Evolutionary conservation across 1,140 invertebrate species (phyloP).

Genomic region (Caenorhabditis latens): DNA sequence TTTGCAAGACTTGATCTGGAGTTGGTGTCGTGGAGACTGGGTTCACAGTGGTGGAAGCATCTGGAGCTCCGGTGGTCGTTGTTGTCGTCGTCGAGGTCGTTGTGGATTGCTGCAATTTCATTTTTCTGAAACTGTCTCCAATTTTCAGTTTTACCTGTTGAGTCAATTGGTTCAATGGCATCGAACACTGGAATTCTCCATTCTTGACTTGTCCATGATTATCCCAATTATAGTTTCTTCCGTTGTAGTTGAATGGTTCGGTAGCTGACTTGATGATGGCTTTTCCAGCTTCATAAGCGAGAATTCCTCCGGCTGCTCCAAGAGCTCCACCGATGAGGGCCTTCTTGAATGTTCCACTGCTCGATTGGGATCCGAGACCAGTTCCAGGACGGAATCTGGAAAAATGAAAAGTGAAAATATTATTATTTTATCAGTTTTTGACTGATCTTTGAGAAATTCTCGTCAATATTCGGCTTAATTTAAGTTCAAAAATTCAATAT

Average conservation of each 20-base stretch:
- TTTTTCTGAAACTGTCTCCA: not conserved
- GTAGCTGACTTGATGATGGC: slow-evolving; percentile 54
- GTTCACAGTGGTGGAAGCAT: slow-evolving; percentile 17
- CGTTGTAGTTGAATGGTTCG: slow-evolving; percentile 56
- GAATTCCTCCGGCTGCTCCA: slow-evolving; percentile 60
- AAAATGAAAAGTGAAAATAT: not conserved
- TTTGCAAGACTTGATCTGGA: slow-evolving; percentile 52
- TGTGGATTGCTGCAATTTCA: slow-evolving; percentile 10
- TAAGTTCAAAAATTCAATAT: too few species aligned
- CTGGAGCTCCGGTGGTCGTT: slow-evolving; percentile 21
- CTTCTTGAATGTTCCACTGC: slow-evolving; percentile 52
- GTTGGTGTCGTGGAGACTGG: slow-evolving; percentile 61
- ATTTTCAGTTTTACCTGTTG: not conserved
- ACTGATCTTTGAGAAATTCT: too few species aligned
- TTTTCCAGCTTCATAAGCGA: slow-evolving; percentile 54
- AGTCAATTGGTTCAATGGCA: slow-evolving; percentile 55
- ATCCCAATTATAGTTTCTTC: slow-evolving; percentile 57
- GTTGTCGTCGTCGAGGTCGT: slow-evolving; percentile 48
- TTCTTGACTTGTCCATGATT: slow-evolving; percentile 33
- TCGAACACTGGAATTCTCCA: slow-evolving; percentile 47
- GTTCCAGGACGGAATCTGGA: slow-evolving; percentile 54
- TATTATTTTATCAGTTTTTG: too few species aligned
- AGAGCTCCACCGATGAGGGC: slow-evolving; percentile 57
- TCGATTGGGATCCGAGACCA: slow-evolving; percentile 17
- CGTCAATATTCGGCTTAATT: too few species aligned